phyloP scores from a whole-genome alignment of 2,113 vertebrate species.

The Oryzias javanicus region DNA sequence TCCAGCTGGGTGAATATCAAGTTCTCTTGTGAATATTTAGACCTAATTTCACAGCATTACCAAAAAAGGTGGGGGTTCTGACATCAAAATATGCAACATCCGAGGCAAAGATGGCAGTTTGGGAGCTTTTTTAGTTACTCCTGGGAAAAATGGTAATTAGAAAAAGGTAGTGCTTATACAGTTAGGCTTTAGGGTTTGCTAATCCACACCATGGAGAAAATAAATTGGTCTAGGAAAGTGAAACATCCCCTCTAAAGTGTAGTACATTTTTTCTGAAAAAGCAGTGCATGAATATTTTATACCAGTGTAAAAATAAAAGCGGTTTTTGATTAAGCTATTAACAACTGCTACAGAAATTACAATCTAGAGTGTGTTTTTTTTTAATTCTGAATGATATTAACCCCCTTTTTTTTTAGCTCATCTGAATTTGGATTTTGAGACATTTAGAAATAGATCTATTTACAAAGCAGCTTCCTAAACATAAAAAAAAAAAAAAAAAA shows the following conservation, averaged over 20 bases:
- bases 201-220: conserved; percentile 37
- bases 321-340: not conserved
- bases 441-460: no score
- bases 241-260: conserved; percentile 18
- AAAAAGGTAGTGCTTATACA: conserved; percentile 34
- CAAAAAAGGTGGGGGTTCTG: not conserved
- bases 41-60: conserved; percentile 48
- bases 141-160: conserved; percentile 46
- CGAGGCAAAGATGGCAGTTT: conserved; percentile 31
- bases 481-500: conserved; percentile 1
- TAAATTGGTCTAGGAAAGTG: conserved; percentile 13
- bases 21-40: conserved; percentile 54
- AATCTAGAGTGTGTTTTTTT: not conserved
- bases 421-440: not conserved
- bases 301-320: not conserved
- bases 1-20: conserved; percentile 34
- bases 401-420: no score
- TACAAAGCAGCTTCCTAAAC: no score
- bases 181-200: conserved; percentile 20
- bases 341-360: not conserved
- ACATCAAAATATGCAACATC: conserved; percentile 39
- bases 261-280: conserved; percentile 8
- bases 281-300: conserved; percentile 6
- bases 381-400: not conserved
- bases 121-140: conserved; percentile 53